Evolutionary conservation across 2,113 vertebrate genomes (phyloP).

Genomic region (Pelvicachromis taeniatus): DNA sequence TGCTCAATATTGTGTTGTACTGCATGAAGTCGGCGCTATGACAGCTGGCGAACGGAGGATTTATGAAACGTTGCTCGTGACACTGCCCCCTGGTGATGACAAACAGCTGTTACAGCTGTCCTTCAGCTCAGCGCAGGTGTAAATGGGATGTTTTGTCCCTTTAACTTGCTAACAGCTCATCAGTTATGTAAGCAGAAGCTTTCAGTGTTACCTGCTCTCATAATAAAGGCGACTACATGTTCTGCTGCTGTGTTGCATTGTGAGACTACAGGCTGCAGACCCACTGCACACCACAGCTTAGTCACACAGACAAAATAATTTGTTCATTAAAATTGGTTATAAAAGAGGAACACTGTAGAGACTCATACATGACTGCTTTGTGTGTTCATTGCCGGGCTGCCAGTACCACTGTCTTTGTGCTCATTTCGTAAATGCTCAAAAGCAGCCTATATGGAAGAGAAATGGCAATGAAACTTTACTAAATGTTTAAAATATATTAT

Average conservation of each 20-base stretch:
- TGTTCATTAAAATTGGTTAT: background rate
- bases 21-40: background rate
- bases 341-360: background rate
- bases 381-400: background rate
- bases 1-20: too few species aligned
- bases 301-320: background rate
- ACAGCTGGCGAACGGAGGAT: accelerated
- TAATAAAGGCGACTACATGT: background rate
- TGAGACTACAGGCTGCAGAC: background rate
- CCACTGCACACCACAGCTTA: background rate
- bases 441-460: background rate
- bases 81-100: background rate
- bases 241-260: background rate
- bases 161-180: background rate
- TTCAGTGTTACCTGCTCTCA: background rate
- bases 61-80: background rate
- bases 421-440: background rate
- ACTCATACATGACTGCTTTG: background rate
- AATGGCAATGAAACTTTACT: background rate
- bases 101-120: background rate
- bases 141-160: background rate
- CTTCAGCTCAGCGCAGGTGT: background rate
- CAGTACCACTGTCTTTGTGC: background rate
- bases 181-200: background rate
- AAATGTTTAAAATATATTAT: background rate